Conservation (phyloP, 2,113 vertebrate genomes). For the Bos taurus region DNA sequence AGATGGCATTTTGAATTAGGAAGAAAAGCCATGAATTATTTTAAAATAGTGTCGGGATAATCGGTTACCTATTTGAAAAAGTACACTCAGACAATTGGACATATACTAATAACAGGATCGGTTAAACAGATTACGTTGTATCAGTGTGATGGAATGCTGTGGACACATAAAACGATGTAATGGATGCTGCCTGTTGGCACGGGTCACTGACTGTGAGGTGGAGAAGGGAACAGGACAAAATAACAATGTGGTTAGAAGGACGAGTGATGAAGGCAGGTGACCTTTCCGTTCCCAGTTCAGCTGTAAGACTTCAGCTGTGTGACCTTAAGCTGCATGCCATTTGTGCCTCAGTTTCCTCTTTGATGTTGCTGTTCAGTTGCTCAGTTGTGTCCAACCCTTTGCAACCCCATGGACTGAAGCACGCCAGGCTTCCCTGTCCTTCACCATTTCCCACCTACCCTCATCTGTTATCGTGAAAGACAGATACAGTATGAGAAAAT, state of each 20-base stretch:
- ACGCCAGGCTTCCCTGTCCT: not conserved
- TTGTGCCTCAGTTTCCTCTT: not conserved
- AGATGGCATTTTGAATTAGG: conserved; percentile 32
- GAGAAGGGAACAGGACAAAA: not conserved
- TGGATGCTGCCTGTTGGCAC: not conserved
- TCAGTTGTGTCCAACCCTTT: not conserved
- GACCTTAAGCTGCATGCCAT: not conserved
- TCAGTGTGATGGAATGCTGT: not conserved
- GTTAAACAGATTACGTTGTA: not conserved
- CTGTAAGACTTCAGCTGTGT: not conserved
- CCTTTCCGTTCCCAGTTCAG: not conserved
- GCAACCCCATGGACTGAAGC: not conserved
- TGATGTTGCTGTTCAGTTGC: not conserved
- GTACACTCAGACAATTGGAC: conserved; percentile 23
- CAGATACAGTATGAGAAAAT: not conserved
- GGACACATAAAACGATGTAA: accelerated
- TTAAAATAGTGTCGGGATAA: conserved; percentile 21
- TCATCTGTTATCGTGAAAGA: not conserved
- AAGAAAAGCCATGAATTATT: conserved; percentile 22
- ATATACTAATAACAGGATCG: not conserved
- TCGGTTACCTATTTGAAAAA: conserved; percentile 41
- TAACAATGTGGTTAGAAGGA: not conserved
- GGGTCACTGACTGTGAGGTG: not conserved
- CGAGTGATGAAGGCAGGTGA: not conserved
- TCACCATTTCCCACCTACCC: not conserved